Evolutionary conservation across 2,888 invertebrate genomes (phyloP).

Genomic region (Spicauda simplicius): DNA sequence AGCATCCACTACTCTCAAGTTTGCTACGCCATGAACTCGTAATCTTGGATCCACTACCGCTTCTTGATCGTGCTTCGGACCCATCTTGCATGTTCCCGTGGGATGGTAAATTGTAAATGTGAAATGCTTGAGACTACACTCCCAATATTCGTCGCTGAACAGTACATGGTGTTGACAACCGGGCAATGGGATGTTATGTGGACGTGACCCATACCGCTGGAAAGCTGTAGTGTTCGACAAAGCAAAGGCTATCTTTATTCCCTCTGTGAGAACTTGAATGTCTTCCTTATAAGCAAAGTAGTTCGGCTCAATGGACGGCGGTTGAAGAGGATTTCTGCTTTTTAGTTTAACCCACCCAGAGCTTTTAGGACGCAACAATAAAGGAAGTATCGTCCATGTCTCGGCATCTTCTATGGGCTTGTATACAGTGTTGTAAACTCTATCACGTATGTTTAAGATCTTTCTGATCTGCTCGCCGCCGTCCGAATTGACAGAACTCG

Average conservation of each 20-base stretch:
- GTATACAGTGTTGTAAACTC: constrained; percentile 93
- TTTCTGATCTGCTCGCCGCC: constrained; percentile 91
- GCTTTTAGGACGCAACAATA: constrained; percentile 93
- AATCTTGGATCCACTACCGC: constrained; percentile 93
- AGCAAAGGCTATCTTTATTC: constrained; percentile 92
- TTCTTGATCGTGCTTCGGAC: constrained; percentile 88
- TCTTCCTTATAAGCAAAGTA: constrained; percentile 95
- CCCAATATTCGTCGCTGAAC: constrained; percentile 94
- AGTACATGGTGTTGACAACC: constrained; percentile 90
- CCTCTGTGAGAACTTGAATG: constrained; percentile 90
- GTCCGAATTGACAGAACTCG: constrained; percentile 93
- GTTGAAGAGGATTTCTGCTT: constrained; percentile 91
- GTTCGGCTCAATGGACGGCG: constrained; percentile 95
- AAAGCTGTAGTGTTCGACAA: constrained; percentile 92
- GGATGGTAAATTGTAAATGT: constrained; percentile 94
- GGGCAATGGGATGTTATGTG: constrained; percentile 92
- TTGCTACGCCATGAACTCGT: constrained; percentile 91
- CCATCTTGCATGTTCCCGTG: constrained; percentile 94
- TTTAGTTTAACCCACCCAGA: constrained; percentile 94
- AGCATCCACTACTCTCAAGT: constrained; percentile 92
- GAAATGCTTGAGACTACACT: constrained; percentile 92
- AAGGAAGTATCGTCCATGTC: constrained; percentile 93
- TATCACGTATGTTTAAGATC: constrained; percentile 90
- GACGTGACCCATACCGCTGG: constrained; percentile 91
- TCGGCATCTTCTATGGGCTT: constrained; percentile 91